phyloP scores from a whole-genome alignment of 1,140 invertebrate species.

The Ruditapes philippinarum region DNA sequence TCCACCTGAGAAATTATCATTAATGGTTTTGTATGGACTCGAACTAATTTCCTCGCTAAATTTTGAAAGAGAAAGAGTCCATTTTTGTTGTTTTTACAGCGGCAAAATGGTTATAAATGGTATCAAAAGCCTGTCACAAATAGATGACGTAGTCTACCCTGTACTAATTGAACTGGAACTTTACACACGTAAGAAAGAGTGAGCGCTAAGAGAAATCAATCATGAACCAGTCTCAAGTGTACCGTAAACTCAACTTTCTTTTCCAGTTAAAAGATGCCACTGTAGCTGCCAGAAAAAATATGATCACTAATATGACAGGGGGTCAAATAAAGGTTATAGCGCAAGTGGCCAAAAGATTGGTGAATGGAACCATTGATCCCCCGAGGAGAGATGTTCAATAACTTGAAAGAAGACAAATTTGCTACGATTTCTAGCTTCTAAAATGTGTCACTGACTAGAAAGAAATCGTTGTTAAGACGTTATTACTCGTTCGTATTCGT shows the following conservation, averaged over 20 bases:
- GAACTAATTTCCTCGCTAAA: background rate
- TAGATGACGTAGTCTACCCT: background rate
- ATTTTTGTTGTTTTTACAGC: conserved; percentile 2
- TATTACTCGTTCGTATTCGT: background rate
- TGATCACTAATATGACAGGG: background rate
- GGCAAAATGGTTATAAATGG: conserved; percentile 1
- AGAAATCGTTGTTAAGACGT: background rate
- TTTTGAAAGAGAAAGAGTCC: background rate
- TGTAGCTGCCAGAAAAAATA: background rate
- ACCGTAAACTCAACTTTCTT: background rate
- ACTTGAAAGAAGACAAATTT: background rate
- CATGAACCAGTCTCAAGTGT: background rate
- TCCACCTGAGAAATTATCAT: background rate
- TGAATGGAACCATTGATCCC: background rate
- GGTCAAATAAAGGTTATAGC: background rate
- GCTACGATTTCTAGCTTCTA: background rate
- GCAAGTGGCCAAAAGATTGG: background rate
- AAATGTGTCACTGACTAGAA: background rate
- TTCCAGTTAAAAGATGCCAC: background rate
- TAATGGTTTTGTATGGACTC: background rate
- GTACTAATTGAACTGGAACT: conserved; percentile 9
- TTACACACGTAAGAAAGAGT: background rate
- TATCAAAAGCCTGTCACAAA: background rate
- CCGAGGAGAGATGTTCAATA: background rate
- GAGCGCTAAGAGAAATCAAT: background rate